Base-by-base conservation (phyloP, 35 echinoderm and acorn worm genomes). In the Patiria miniata region DNA sequence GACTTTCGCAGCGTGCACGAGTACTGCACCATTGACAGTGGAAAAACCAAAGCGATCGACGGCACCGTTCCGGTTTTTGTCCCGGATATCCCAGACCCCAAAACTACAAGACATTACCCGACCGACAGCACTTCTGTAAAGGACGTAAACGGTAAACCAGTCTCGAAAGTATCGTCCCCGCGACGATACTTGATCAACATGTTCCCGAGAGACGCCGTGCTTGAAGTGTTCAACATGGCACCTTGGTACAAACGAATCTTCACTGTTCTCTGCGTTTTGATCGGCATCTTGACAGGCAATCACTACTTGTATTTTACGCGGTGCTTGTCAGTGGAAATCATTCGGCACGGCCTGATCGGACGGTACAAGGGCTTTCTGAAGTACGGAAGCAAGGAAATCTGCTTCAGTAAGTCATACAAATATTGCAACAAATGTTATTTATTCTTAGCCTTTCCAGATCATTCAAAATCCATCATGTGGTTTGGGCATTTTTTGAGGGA, bases 301-400 rank as follows among this genome's bases (percentile, higher is more conserved):
- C 80, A 83, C 51, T 84, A 77, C 68, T 54, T 58, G 39, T 84
- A 87, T 78, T 89, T 88, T 26, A 42, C 83, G 52, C 84, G 83
- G 39, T 93, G 83, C 47, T 87, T 93, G 76, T 60, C 83, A 8
- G 86, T 68, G 16, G 86, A 77, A 5, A 58, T 89, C 47, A 93
- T 93, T n/a, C 81, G 80, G 6, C 78, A 78, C 2, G 95, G 95
- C 23, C 60, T 97, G 21, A 42, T 78, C 7, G 37, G 83, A 3
- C 84, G 37, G 61, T 97, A 97, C 90, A 97, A 90, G 55, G 95
- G 93, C 37, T 93, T 97, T 39, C 40, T 97, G 29, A 91, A 93
- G 79, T 61, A 90, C 52, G 93, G 91, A 61, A 58, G 88, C 39
- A 78, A 34, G 82, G 87, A 97, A 69, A 87, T 97, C 1, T 83